Base-by-base conservation (phyloP, 2,888 invertebrate genomes). In the Amphipyra berbera region DNA sequence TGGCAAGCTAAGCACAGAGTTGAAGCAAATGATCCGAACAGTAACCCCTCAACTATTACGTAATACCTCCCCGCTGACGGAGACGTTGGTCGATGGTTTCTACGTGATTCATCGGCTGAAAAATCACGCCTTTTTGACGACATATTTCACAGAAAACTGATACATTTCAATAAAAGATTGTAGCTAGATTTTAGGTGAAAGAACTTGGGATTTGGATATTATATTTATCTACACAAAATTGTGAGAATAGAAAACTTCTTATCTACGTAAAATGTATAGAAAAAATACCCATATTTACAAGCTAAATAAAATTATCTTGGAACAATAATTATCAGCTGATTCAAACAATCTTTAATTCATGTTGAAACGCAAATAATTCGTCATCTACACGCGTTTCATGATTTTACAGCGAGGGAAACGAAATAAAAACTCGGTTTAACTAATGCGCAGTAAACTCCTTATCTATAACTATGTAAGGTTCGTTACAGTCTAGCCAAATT, bases 1-100 rank as follows among this genome's bases (percentile, higher is more conserved):
- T 53, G 41, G 57, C 40, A 53, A 60, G 53, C 54, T 60, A 58
- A 72, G 76, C 61, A 48, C 42, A 61, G 46, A 65, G 46, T 63
- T 42, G 40, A 59, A 62, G 30, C 57, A 58, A 67, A 70, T 69
- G 66, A 58, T 61, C 61, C 59, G 61, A 61, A 52, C 57, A 74
- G 63, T 58, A 42, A 54, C 44, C 62, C 61, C 53, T 54, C 15
- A 53, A 74, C 57, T 63, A 61, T 72, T 64, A 54, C 69, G 66
- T 69, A 63, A 75, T 62, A 30, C 46, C 53, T 10, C 33, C 35
- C 12, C 50, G 46, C 15, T 42, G 7, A 37, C 40, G 8, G 38
- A 30, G 35, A 37, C 12, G n/a, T 21, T 13, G 38, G 53, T 49
- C 63, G 56, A 57, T 41, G 57, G 10, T 50, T 50, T 61, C 13